A percentile compares a stretch with the other conserved stretches of the same genome.
Conservation (phyloP, 2,797 vertebrate species). For the Balearica regulorum region DNA sequence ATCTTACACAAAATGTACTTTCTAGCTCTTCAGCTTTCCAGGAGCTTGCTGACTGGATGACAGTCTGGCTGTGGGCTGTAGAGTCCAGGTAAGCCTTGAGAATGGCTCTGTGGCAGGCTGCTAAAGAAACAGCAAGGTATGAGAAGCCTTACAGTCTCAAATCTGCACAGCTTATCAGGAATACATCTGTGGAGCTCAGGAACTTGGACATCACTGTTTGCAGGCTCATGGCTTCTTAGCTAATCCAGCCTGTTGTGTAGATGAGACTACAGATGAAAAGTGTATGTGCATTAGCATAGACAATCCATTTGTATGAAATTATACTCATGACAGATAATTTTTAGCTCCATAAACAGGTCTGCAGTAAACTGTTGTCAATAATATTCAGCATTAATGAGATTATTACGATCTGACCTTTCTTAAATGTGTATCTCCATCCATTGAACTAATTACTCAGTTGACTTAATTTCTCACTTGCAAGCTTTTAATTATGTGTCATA, state of each 20-base stretch:
- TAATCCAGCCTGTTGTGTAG: background rate
- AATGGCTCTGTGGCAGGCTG: background rate
- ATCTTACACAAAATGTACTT: background rate
- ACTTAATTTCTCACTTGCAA: constrained; percentile 32
- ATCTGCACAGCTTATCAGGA: background rate
- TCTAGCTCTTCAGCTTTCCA: background rate
- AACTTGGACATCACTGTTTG: background rate
- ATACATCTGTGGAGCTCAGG: background rate
- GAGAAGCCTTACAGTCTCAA: background rate
- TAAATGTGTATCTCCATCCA: constrained; percentile 10
- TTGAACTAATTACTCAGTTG: constrained; percentile 50
- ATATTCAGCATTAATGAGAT: background rate
- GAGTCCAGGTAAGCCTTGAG: background rate
- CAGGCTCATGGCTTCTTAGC: background rate
- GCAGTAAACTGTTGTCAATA: background rate
- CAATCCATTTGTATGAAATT: background rate
- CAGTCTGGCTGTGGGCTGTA: background rate
- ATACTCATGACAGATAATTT: background rate
- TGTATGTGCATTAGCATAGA: background rate
- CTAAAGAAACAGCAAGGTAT: background rate
- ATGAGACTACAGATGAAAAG: background rate
- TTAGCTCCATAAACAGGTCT: background rate
- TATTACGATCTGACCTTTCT: background rate
- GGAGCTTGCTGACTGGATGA: background rate
- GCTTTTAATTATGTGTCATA: constrained; percentile 52